A percentile compares a stretch with the other conserved stretches of the same genome.
Evolutionary conservation across 1,140 invertebrate species (phyloP).

Genomic region (Lordiphosa collinella): DNA sequence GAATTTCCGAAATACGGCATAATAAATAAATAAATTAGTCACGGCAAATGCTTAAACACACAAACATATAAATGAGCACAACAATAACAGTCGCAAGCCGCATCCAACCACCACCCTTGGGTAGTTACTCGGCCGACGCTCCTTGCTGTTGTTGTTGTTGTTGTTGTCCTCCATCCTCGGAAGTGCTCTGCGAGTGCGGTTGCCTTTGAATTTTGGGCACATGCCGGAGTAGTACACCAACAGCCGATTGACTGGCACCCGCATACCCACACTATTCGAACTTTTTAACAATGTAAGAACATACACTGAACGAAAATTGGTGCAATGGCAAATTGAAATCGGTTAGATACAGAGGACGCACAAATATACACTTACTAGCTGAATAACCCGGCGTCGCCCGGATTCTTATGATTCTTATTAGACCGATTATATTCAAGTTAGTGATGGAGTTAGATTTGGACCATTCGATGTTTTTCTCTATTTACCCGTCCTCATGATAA

Average conservation of each 20-base stretch:
- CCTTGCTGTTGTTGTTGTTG: too few relatives aligned
- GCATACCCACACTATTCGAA: conserved; percentile 1
- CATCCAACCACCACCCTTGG: not conserved
- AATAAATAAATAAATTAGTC: conserved; percentile 32
- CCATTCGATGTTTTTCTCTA: too few relatives aligned
- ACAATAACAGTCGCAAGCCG: conserved; percentile 4
- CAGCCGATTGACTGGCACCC: not conserved
- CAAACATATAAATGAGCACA: conserved; percentile 9
- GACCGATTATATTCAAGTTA: too few relatives aligned
- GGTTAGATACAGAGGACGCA: too few relatives aligned
- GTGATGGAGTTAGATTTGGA: too few relatives aligned
- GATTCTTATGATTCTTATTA: too few relatives aligned
- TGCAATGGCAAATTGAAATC: too few relatives aligned
- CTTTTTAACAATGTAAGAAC: too few relatives aligned
- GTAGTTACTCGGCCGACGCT: not conserved
- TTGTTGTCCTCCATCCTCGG: too few relatives aligned
- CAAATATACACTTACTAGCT: too few relatives aligned
- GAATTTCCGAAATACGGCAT: conserved; percentile 14
- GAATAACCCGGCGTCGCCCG: too few relatives aligned
- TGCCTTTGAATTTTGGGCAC: conserved; percentile 1
- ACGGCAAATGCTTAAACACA: conserved; percentile 11
- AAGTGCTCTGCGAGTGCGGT: conserved; percentile 2
- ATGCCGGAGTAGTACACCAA: conserved; percentile 1
- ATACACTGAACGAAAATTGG: conserved; percentile 1
- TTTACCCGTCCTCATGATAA: too few relatives aligned